These are phyloP conservation scores for Drosophila kikkawai DNA, from an alignment of 1,140 invertebrate species.

Conservation along the genomic window DNA sequence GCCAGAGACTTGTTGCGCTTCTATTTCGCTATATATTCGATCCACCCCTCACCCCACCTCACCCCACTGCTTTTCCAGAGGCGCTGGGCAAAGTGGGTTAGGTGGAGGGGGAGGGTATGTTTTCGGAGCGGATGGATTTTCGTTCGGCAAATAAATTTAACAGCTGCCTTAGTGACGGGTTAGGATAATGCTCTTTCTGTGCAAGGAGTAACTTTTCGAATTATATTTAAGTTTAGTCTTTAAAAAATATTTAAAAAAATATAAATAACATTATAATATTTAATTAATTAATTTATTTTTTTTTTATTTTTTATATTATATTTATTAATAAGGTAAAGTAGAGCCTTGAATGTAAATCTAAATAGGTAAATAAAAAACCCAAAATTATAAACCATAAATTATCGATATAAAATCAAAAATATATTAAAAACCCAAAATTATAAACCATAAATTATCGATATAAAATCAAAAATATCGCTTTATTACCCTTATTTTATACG, in stretches of 20 bases:
- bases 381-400: neutral
- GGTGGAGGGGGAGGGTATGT: neutral
- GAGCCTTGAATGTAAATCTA: neutral
- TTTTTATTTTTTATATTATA: neutral
- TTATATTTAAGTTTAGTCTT: neutral
- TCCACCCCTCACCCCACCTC: neutral
- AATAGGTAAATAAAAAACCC: neutral
- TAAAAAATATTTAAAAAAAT: neutral
- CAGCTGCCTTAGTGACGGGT: conserved; percentile 56
- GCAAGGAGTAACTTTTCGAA: neutral
- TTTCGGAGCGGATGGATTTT: conserved; percentile 45
- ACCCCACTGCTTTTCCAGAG: neutral
- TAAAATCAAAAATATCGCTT: neutral
- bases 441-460: neutral
- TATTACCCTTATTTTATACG: no score
- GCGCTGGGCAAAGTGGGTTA: no score
- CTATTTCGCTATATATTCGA: neutral
- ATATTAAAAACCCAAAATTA: neutral
- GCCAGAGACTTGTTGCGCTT: conserved; percentile 40
- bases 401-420: neutral
- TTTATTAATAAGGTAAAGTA: neutral
- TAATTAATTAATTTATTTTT: no score
- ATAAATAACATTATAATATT: neutral
- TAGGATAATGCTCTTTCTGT: conserved; percentile 26
- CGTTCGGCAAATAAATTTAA: conserved; percentile 76